Percentiles rank a stretch among this genome's conserved stretches.
Conservation (phyloP, 2,888 invertebrate species). For the Cataglyphis rosenhaueri region DNA sequence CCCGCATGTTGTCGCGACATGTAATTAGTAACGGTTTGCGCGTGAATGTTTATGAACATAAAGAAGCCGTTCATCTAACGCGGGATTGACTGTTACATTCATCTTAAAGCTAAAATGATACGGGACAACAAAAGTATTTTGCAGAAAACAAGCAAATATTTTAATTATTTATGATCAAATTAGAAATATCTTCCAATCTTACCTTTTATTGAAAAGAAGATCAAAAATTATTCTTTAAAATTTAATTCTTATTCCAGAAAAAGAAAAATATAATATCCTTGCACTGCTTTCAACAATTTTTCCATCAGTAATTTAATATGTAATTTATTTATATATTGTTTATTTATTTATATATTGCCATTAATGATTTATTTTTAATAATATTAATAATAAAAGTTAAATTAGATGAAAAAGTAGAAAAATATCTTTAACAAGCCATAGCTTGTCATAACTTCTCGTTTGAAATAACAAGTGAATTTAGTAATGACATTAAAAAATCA, state of each 20-base stretch:
- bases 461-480: neutral
- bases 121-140: neutral
- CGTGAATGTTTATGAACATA: constrained; percentile 40
- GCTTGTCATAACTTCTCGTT: neutral
- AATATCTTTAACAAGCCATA: neutral
- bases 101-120: constrained; percentile 15
- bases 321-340: neutral
- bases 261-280: neutral
- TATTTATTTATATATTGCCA: constrained; percentile 1
- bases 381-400: constrained; percentile 2
- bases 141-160: neutral
- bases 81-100: constrained; percentile 30
- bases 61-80: constrained; percentile 51
- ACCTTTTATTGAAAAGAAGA: neutral
- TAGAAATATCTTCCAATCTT: neutral
- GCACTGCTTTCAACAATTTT: neutral
- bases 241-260: neutral
- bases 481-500: neutral
- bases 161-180: neutral
- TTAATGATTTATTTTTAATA: neutral
- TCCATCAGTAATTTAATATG: neutral
- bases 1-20: constrained; percentile 75
- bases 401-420: neutral
- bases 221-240: neutral
- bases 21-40: constrained; percentile 61